A percentile compares a stretch with the other conserved stretches of the same genome.
Evolutionary conservation across 1,140 invertebrate genomes (phyloP).

Genomic region (Drosophila sturtevanti): DNA sequence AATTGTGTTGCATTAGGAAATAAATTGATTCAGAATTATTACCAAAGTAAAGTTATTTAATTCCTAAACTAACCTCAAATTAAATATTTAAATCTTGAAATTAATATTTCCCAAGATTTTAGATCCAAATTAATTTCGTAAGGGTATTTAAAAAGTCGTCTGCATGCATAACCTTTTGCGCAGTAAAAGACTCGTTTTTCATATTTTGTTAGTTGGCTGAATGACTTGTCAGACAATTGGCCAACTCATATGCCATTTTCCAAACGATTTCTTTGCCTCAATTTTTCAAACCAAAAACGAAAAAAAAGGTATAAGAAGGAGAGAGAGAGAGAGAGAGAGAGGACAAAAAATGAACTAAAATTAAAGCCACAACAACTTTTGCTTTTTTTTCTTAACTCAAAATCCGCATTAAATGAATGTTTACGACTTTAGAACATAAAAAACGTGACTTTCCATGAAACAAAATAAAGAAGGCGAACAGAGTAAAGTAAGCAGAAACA

Average conservation of each 20-base stretch:
- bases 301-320: neutral
- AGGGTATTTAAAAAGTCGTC: neutral
- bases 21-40: no score
- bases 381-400: slow-evolving; percentile 41
- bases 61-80: neutral
- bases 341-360: neutral
- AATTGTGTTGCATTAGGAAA: no score
- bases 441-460: slow-evolving; percentile 67
- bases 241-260: slow-evolving; percentile 77
- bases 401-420: slow-evolving; percentile 58
- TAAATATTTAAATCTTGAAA: no score
- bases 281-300: slow-evolving; percentile 28
- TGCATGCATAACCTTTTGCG: neutral
- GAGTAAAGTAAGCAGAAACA: neutral
- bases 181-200: slow-evolving; percentile 5
- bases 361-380: slow-evolving; percentile 32
- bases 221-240: slow-evolving; percentile 68
- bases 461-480: slow-evolving; percentile 5
- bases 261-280: slow-evolving; percentile 67
- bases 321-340: no score
- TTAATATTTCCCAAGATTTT: no score
- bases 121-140: neutral
- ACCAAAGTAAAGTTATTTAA: slow-evolving; percentile 10
- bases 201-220: slow-evolving; percentile 48
- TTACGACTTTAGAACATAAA: slow-evolving; percentile 50